Conservation (phyloP, 2,888 invertebrate genomes). For the Bedellia somnulentella region DNA sequence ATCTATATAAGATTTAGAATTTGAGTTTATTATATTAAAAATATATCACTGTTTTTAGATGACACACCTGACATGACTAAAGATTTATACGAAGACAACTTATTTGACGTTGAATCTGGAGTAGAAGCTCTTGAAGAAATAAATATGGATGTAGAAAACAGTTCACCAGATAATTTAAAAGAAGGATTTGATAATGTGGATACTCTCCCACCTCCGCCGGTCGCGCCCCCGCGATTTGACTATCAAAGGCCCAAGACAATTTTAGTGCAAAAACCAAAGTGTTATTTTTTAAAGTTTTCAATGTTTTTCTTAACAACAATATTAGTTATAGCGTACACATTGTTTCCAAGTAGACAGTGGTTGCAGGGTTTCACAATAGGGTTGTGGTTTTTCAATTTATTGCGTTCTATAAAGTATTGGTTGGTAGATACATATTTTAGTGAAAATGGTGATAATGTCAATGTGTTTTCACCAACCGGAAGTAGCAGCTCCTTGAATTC, state of each 20-base stretch:
- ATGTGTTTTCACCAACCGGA: conserved; percentile 24
- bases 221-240: conserved; percentile 17
- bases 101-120: conserved; percentile 56
- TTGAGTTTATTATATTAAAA: neutral
- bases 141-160: conserved; percentile 22
- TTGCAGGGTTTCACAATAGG: conserved; percentile 52
- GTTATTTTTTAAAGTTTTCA: conserved; percentile 28
- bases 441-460: conserved; percentile 23
- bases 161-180: conserved; percentile 10
- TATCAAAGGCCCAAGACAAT: conserved; percentile 25
- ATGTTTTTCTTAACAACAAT: conserved; percentile 41
- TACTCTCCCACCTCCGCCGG: conserved; percentile 11
- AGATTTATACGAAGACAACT: conserved; percentile 23
- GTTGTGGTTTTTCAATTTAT: conserved; percentile 36
- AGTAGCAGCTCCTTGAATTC: no score
- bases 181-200: conserved; percentile 10
- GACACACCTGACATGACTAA: conserved; percentile 24
- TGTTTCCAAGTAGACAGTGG: conserved; percentile 36
- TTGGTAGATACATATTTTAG: conserved; percentile 39
- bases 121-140: conserved; percentile 53
- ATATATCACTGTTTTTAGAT: conserved; percentile 12
- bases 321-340: conserved; percentile 25
- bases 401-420: conserved; percentile 31
- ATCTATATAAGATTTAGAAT: neutral
- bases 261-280: conserved; percentile 20